Evolutionary conservation across 2,888 invertebrate genomes (phyloP), one percentile per base, ranked within the genome.

Genomic region (Plebejus argus): DNA sequence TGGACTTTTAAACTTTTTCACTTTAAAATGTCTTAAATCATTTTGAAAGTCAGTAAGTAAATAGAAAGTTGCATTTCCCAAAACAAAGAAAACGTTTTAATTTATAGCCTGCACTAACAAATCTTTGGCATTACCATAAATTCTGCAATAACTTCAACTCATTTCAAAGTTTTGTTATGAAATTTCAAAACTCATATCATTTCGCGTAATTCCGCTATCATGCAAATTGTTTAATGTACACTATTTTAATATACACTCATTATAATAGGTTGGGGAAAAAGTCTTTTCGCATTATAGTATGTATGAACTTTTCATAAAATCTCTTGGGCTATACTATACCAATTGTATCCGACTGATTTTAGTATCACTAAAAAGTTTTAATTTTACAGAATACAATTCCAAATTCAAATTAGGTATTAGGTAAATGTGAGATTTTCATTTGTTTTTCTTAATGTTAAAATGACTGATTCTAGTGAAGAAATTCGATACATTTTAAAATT

Each of bases 131-230:
- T 74, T 74, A 74, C 74, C 74, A 74, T 74, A 74, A 74, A 74
- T 74, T 74, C 74, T 49, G 53, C 74, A 18, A 53, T 74, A 74
- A 74, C 74, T 74, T 53, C 28, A 78, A 79, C 77, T 79, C 77
- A 77, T 80, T 77, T 56, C 74, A 77, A 79, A 80, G 53, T 79
- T 79, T 78, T 76, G 74, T 74, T 74, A 74, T 74, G 74, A 49
- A 66, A 74, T 74, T 74, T 74, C 74, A 53, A 49, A 74, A 74
- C 74, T 74, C 53, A 74, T 74, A 74, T 74, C 74, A 53, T 74
- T 49, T 74, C 28, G 23, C 23, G 74, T 49, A 74, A 74, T 74
- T 28, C 74, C 49, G 28, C 74, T 74, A 53, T 74, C 53, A 74
- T 74, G 28, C 74, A 74, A 74, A 74, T 74, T 74, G 74, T 18